Evolutionary conservation across 1,140 invertebrate genomes (phyloP), one percentile per base, ranked within the genome.

Genomic region (Drosophila ficusphila): DNA sequence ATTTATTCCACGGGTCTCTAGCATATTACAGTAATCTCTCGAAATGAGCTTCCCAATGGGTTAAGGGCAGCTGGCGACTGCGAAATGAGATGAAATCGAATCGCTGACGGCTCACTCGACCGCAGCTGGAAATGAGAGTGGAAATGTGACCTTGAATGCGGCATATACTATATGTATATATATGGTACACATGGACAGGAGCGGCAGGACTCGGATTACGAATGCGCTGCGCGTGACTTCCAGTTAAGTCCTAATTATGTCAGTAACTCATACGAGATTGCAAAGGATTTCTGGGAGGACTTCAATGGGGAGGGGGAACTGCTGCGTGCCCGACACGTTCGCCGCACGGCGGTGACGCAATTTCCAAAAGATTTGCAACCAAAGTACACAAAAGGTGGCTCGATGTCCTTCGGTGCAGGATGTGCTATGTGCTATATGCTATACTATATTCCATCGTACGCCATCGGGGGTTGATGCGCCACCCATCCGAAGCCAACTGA

Each of bases 241-340:
- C 81, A 85, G 81, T 81, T 85, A 86, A 81, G 81, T 73, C 81
- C 81, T 85, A 85, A 85, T 85, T 85, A 85, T 85, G 81, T 85
- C 81, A 85, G 81, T 85, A 76, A 86, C 81, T 85, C 81, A 79
- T 62, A 79, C 79, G 79, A 85, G 79, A 83, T 83, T 83, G 62
- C 69, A 60, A 18, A 42, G 60, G 60, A 64, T 64, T 64, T 46
- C 54, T 60, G 16, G 53, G 27, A 27, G 60, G 14, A 27, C 19
- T 31, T n/a, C n/a, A 31, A 14, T 21, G 41, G 51, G 29, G 18
- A 42, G 46, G 47, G 57, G 44, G 46, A 58, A 57, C 51, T 34
- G 60, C 68, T 79, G 79, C 76, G 81, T 86, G 81, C 76, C 81
- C 23, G 81, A 68, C 81, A 85, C 81, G 81, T 73, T 86, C 81